A percentile compares a stretch with the other conserved stretches of the same genome.
These are phyloP conservation scores for Euphydryas editha DNA, from an alignment of 2,888 invertebrate species.

Conservation along the genomic window DNA sequence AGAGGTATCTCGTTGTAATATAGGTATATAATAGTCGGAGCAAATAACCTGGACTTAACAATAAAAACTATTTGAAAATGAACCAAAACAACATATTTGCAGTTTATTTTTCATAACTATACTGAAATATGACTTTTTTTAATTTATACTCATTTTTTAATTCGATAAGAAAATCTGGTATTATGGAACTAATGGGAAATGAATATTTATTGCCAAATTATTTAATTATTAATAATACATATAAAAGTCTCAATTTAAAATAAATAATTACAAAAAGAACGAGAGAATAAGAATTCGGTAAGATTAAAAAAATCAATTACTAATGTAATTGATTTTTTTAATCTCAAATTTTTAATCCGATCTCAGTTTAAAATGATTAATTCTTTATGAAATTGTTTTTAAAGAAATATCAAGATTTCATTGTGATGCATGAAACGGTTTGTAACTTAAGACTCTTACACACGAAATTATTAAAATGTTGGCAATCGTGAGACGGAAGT, in stretches of 20 bases:
- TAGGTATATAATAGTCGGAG: no score
- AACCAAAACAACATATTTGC: no score
- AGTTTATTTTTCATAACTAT: no score
- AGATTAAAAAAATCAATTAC: conserved; percentile 44
- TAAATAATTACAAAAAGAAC: conserved; percentile 32
- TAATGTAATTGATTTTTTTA: no score
- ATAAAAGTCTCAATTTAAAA: conserved; percentile 29
- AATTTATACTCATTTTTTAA: neutral
- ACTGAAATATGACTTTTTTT: neutral
- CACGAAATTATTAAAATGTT: neutral
- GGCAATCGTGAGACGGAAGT: no score
- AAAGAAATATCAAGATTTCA: conserved; percentile 37
- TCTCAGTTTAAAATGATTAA: conserved; percentile 43
- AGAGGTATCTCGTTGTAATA: no score
- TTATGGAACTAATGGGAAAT: neutral
- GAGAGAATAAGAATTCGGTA: conserved; percentile 35
- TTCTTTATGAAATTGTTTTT: conserved; percentile 41
- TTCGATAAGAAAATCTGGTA: no score
- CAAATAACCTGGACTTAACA: no score
- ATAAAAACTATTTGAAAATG: no score
- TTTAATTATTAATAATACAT: conserved; percentile 13
- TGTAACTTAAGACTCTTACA: conserved; percentile 12
- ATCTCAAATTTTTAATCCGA: no score
- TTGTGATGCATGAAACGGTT: conserved; percentile 24
- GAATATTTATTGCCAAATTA: neutral